Evolutionary conservation across 2,888 invertebrate genomes (phyloP).

Genomic region (Strigamia maritima): DNA sequence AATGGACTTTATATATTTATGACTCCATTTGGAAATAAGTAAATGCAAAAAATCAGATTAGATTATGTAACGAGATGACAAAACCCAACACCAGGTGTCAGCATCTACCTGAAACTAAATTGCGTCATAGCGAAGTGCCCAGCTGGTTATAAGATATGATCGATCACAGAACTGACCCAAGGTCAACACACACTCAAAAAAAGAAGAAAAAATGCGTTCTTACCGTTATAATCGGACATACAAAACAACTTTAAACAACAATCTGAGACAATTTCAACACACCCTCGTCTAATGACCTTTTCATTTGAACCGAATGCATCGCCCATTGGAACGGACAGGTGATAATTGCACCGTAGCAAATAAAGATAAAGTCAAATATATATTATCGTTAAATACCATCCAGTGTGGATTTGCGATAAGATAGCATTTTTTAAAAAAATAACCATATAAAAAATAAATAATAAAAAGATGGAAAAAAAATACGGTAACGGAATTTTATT

Average conservation of each 20-base stretch:
- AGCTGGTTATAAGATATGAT: neutral
- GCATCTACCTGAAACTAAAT: neutral
- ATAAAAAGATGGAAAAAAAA: neutral
- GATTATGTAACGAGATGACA: neutral
- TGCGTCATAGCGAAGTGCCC: neutral
- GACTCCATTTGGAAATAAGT: neutral
- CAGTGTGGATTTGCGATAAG: neutral
- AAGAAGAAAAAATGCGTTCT: neutral
- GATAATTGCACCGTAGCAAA: neutral
- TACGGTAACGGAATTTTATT: neutral
- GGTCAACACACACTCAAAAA: neutral
- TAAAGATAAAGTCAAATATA: neutral
- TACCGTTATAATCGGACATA: neutral
- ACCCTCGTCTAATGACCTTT: conserved; percentile 16
- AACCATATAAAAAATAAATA: neutral
- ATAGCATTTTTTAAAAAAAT: neutral
- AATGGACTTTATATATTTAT: neutral
- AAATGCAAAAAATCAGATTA: neutral
- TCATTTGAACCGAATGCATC: neutral
- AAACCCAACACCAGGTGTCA: neutral
- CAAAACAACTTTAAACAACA: neutral
- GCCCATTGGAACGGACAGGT: neutral
- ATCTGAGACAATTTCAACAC: neutral
- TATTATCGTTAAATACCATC: neutral
- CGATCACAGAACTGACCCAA: neutral